These are phyloP conservation scores for Mesorhabditis spiculigera DNA, from an alignment of 2,888 invertebrate species.

Conservation along the genomic window DNA sequence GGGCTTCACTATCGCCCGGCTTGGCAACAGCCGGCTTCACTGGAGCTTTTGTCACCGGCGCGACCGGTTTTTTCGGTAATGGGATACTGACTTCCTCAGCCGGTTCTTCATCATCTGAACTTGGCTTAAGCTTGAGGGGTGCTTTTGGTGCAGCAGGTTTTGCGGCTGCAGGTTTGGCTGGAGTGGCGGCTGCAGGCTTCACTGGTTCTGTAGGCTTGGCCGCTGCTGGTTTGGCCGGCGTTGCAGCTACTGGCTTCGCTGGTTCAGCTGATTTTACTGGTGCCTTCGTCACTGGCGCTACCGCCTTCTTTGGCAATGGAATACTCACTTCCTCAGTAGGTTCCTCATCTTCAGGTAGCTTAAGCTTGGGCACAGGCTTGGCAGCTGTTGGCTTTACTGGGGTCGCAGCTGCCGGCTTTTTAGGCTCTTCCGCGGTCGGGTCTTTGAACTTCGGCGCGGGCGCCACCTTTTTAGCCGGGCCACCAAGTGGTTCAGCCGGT, in stretches of 20 bases:
- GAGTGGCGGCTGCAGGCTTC: too few species aligned
- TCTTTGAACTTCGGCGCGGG: neutral
- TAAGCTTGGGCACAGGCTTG: neutral
- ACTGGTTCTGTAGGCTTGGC: too few species aligned
- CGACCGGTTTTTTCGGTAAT: too few species aligned
- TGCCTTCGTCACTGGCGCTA: slow-evolving; percentile 6
- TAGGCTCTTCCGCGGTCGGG: slow-evolving; percentile 12
- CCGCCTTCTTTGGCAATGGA: slow-evolving; percentile 12
- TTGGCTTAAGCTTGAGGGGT: neutral
- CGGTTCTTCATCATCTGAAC: slow-evolving; percentile 15
- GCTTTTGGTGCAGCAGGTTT: slow-evolving; percentile 10
- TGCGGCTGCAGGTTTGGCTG: neutral
- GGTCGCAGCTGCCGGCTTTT: neutral
- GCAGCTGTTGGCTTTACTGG: slow-evolving; percentile 9
- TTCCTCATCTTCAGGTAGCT: slow-evolving; percentile 15
- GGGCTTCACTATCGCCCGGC: slow-evolving; percentile 27
- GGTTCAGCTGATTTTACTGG: slow-evolving; percentile 5
- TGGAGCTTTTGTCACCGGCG: too few species aligned
- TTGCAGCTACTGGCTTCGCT: too few species aligned
- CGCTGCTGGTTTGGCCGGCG: neutral
- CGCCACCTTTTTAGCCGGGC: slow-evolving; percentile 26
- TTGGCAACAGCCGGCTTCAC: too few species aligned
- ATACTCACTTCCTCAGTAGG: slow-evolving; percentile 19
- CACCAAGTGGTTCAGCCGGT: slow-evolving; percentile 27
- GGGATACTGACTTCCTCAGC: slow-evolving; percentile 20